phyloP scores from a whole-genome alignment of 1,140 invertebrate species.

The Drosophila orosa region DNA sequence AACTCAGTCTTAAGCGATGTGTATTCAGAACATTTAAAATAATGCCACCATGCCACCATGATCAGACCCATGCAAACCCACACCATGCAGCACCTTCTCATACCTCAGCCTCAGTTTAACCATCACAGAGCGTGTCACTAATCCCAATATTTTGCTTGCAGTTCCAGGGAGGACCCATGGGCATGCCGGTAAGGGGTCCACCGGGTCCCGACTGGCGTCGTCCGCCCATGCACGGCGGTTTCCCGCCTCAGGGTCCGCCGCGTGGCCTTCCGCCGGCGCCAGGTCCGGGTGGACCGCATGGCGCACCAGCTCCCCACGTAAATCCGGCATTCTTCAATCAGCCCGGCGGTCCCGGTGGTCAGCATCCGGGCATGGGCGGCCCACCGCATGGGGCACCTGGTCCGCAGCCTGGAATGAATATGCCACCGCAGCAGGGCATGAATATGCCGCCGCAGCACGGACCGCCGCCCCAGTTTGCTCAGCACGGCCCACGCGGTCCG shows the following conservation, averaged over 20 bases:
- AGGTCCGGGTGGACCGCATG: slow-evolving; percentile 85
- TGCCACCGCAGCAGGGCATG: slow-evolving; percentile 85
- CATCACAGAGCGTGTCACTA: slow-evolving; percentile 7
- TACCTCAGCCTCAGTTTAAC: slow-evolving; percentile 4
- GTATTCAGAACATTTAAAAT: slow-evolving; percentile 79
- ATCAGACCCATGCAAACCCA: slow-evolving; percentile 26
- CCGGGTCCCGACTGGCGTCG: slow-evolving; percentile 91
- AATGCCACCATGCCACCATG: slow-evolving; percentile 39
- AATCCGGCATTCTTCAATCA: slow-evolving; percentile 98
- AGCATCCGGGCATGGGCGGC: slow-evolving; percentile 86
- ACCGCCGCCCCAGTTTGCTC: slow-evolving; percentile 87
- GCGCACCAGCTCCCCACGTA: slow-evolving; percentile 95
- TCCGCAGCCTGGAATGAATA: slow-evolving; percentile 85
- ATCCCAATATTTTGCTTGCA: slow-evolving; percentile 52
- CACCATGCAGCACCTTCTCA: slow-evolving; percentile 40
- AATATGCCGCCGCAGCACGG: slow-evolving; percentile 86
- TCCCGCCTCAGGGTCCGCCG: slow-evolving; percentile 85
- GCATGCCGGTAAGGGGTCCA: slow-evolving; percentile 87
- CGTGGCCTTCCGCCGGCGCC: slow-evolving; percentile 87
- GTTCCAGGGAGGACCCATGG: slow-evolving; percentile 88
- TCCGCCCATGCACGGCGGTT: slow-evolving; percentile 87
- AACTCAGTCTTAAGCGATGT: slow-evolving; percentile 64
- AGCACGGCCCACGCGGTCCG: slow-evolving; percentile 82
- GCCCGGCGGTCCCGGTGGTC: slow-evolving; percentile 86
- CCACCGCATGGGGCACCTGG: slow-evolving; percentile 88